Percentiles rank a stretch among this genome's conserved stretches.
phyloP scores from a whole-genome alignment of 1,140 invertebrate species.

The Drosophila chauvacae region DNA sequence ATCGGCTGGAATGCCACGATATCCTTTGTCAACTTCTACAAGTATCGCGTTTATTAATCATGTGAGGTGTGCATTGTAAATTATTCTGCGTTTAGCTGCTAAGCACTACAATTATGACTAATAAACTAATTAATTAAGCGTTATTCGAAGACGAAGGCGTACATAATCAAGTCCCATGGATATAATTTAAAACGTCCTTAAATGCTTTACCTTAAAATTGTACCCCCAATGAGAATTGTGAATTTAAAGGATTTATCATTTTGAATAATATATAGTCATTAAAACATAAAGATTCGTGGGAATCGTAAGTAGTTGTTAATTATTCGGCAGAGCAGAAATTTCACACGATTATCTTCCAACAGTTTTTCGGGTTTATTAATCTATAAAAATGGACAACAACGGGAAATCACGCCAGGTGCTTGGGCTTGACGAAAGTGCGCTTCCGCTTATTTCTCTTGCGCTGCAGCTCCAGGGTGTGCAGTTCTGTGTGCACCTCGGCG shows the following conservation, averaged over 20 bases:
- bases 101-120: slow-evolving; percentile 60
- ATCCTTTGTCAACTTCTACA: slow-evolving; percentile 92
- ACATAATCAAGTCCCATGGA: background rate
- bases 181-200: background rate
- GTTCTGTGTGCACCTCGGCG: slow-evolving; percentile 91
- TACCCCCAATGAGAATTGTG: background rate
- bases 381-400: slow-evolving; percentile 61
- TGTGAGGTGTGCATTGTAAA: slow-evolving; percentile 56
- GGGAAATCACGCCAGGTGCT: slow-evolving; percentile 85
- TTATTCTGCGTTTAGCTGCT: slow-evolving; percentile 72
- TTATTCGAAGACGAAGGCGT: slow-evolving; percentile 22
- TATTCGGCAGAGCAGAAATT: background rate
- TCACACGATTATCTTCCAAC: background rate
- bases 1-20: slow-evolving; percentile 90
- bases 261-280: background rate
- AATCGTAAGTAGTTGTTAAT: background rate
- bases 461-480: slow-evolving; percentile 89
- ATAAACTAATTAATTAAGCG: slow-evolving; percentile 60
- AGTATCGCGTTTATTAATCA: slow-evolving; percentile 87
- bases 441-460: slow-evolving; percentile 89
- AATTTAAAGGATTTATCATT: background rate
- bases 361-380: slow-evolving; percentile 47
- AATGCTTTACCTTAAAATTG: background rate
- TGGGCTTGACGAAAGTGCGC: slow-evolving; percentile 87
- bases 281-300: background rate